Base-by-base conservation (phyloP, 2,113 vertebrate species). In the Ailurus styani region DNA sequence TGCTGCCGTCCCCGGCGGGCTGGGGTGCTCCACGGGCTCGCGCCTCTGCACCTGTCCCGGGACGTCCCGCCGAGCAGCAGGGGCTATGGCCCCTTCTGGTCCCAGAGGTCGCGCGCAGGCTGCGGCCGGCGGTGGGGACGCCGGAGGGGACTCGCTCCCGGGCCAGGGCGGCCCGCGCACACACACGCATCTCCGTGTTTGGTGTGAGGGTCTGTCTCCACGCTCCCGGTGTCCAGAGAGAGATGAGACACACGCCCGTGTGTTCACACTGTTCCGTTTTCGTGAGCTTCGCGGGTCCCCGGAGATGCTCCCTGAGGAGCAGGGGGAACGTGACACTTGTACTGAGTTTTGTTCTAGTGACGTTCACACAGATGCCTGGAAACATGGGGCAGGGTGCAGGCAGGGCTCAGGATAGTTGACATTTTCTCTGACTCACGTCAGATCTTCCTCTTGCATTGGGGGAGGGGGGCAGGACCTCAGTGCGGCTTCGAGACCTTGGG, bases 111-210 rank as follows among this genome's bases (percentile, higher is more conserved):
- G 0, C 4, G 15, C 2, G 42, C 4, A 4, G 25, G 15, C 42
- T 9, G 42, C 27, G 4, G 27, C 15, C 8, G 42, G 73, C 72
- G 17, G 42, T 29, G 40, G 27, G 42, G 42, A 45, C 7, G 42
- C 6, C 3, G 1, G 37, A 25, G 25, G 25, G 6, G 72, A 27
- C 40, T 45, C 25, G 1, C 14, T 9, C 13, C 13, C 3, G 7
- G 5, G 72, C 73, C 7, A 9, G 42, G 7, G 4, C 0, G 42
- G 8, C 73, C 42, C 73, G 31, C 27, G 1, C 27, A 15, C 68
- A 18, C 7, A 1, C 7, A 1, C 1, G 0, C 11, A 13, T 21
- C 37, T 29, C 18, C 0, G 0, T 4, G 7, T 3, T 0, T 45
- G 3, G 3, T 47, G 23, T 66, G 3, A 15, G 3, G 6, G 7